phyloP scores from a whole-genome alignment of 2,888 invertebrate species.

The Coronaproctus castanopsis region DNA sequence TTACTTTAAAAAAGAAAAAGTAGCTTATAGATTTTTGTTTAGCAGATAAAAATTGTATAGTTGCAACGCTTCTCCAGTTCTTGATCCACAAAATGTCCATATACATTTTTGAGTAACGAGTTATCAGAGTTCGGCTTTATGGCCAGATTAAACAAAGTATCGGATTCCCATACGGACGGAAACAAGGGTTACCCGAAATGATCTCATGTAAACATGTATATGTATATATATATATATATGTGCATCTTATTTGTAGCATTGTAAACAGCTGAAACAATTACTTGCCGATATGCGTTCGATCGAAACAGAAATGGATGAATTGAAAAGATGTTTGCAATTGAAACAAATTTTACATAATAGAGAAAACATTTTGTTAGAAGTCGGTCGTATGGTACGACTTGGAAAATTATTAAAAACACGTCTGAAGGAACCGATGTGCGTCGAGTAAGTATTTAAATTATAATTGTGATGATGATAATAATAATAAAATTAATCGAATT shows the following conservation, averaged over 20 bases:
- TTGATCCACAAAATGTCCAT: too few relatives aligned
- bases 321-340: slow-evolving; percentile 4
- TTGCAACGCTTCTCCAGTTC: too few relatives aligned
- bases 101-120: too few relatives aligned
- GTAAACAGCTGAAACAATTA: slow-evolving; percentile 37
- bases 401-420: slow-evolving; percentile 45
- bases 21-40: too few relatives aligned
- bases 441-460: too few relatives aligned
- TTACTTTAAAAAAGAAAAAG: too few relatives aligned
- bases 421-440: slow-evolving; percentile 38
- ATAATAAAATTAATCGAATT: too few relatives aligned
- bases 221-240: slow-evolving; percentile 3
- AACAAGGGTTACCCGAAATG: neutral
- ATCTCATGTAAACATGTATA: neutral
- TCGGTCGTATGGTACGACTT: slow-evolving; percentile 47
- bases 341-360: slow-evolving; percentile 29
- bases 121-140: too few relatives aligned
- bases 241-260: slow-evolving; percentile 36
- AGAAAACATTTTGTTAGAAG: slow-evolving; percentile 44
- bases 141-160: too few relatives aligned
- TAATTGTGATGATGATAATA: too few relatives aligned
- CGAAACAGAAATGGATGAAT: slow-evolving; percentile 23
- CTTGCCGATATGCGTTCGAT: slow-evolving; percentile 34
- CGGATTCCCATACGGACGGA: too few relatives aligned
- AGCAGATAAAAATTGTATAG: too few relatives aligned